phyloP scores from a whole-genome alignment of 2,888 invertebrate genomes.

The Cheilosia soror region DNA sequence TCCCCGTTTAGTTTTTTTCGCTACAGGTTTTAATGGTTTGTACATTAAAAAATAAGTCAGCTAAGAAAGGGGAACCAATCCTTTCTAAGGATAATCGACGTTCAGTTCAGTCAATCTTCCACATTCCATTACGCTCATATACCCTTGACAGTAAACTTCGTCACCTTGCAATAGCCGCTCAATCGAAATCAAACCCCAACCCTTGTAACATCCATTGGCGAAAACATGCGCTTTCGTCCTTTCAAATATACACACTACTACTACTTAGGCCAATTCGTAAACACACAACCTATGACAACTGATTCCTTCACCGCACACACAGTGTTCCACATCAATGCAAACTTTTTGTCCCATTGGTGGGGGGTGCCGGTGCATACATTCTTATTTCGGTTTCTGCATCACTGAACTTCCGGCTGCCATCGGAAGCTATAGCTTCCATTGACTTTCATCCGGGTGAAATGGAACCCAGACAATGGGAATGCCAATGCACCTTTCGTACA shows the following conservation, averaged over 20 bases:
- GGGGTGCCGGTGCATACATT: constrained; percentile 1
- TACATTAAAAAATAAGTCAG: too few species aligned
- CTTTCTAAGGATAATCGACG: not conserved
- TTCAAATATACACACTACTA: not conserved
- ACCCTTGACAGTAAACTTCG: constrained; percentile 35
- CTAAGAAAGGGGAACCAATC: not conserved
- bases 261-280: constrained; percentile 7
- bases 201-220: not conserved
- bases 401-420: constrained; percentile 31
- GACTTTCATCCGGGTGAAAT: constrained; percentile 23
- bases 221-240: constrained; percentile 14
- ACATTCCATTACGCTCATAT: not conserved
- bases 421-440: constrained; percentile 35
- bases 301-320: constrained; percentile 5
- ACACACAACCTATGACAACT: constrained; percentile 18
- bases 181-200: constrained; percentile 13
- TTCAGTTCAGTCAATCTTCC: not conserved
- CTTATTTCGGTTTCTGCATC: constrained; percentile 25
- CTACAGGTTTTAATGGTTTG: too few species aligned
- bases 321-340: constrained; percentile 5
- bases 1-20: too few species aligned
- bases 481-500: constrained; percentile 44
- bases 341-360: not conserved
- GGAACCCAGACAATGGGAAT: constrained; percentile 32
- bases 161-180: constrained; percentile 23